These are phyloP conservation scores for Trachythela sp. DNA, from an alignment of 64 coral and sea anemone genomes.

Conservation along the genomic window DNA sequence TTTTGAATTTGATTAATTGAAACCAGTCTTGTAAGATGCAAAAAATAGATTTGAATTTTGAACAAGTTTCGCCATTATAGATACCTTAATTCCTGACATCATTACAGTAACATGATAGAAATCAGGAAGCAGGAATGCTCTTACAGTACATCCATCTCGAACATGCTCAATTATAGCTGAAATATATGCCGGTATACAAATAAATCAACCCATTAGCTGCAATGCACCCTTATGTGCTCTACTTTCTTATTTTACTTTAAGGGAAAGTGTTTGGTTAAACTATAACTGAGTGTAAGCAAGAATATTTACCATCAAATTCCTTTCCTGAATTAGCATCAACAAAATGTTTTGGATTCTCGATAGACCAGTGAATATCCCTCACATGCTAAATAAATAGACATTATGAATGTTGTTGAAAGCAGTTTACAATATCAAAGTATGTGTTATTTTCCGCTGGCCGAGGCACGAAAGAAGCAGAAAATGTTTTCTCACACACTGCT, in stretches of 20 bases:
- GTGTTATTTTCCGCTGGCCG: too few relatives aligned
- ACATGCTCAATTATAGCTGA: slow-evolving; percentile 99
- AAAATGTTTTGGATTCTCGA: slow-evolving; percentile 85
- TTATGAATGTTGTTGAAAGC: not conserved
- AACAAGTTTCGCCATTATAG: not conserved
- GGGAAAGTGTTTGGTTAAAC: too few relatives aligned
- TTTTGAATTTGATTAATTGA: not conserved
- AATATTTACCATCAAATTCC: slow-evolving; percentile 75
- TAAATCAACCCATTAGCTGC: not conserved
- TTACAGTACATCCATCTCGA: slow-evolving; percentile 88
- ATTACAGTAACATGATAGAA: slow-evolving; percentile 92
- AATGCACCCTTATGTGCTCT: too few relatives aligned
- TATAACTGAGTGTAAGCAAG: not conserved
- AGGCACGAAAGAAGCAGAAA: too few relatives aligned
- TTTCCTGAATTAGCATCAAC: slow-evolving; percentile 73
- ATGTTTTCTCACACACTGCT: too few relatives aligned
- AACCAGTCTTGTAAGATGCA: not conserved
- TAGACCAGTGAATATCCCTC: slow-evolving; percentile 72
- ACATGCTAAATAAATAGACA: slow-evolving; percentile 52
- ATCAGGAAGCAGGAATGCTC: slow-evolving; percentile 72
- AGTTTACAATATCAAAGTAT: not conserved
- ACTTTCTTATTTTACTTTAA: too few relatives aligned
- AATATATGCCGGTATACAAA: not conserved
- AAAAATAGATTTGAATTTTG: not conserved
- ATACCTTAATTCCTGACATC: slow-evolving; percentile 92